Evolutionary conservation across 1,140 invertebrate species (phyloP).

Genomic region (Pseudomyrmex flavicornis): DNA sequence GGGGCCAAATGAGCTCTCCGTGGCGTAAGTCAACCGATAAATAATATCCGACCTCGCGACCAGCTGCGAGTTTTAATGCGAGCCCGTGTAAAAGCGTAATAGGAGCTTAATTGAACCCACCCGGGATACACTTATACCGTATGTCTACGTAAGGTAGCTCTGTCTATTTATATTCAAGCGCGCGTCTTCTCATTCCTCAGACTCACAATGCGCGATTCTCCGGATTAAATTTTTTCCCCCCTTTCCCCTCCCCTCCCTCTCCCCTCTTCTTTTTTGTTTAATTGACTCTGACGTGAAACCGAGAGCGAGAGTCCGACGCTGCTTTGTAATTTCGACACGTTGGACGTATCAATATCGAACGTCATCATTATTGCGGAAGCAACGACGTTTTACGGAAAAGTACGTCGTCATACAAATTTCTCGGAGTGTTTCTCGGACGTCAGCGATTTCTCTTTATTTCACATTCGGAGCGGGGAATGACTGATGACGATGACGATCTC

Average conservation of each 20-base stretch:
- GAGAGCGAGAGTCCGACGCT: not conserved
- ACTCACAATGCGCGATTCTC: slow-evolving; percentile 2
- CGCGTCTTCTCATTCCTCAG: too few relatives aligned
- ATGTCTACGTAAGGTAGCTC: slow-evolving; percentile 47
- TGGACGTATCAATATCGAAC: too few relatives aligned
- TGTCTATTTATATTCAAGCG: slow-evolving; percentile 62
- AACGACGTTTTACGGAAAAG: slow-evolving; percentile 1
- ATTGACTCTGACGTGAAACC: slow-evolving; percentile 28
- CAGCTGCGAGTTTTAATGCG: slow-evolving; percentile 78
- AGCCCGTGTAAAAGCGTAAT: slow-evolving; percentile 77
- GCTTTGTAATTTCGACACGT: too few relatives aligned
- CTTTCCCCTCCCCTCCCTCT: too few relatives aligned
- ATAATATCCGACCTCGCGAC: slow-evolving; percentile 77
- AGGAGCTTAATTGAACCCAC: slow-evolving; percentile 78
- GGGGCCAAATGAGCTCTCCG: slow-evolving; percentile 75
- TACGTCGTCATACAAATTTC: slow-evolving; percentile 24
- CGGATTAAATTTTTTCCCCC: not conserved
- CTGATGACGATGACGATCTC: slow-evolving; percentile 69
- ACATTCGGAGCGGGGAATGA: slow-evolving; percentile 47
- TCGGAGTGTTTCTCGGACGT: slow-evolving; percentile 27
- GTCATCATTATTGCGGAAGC: not conserved
- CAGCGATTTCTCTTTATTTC: slow-evolving; percentile 35
- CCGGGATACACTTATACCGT: slow-evolving; percentile 60
- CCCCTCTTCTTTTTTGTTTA: not conserved
- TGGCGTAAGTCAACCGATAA: slow-evolving; percentile 80